Conservation (phyloP, 2,113 vertebrate genomes). For the Ascaphus truei region DNA sequence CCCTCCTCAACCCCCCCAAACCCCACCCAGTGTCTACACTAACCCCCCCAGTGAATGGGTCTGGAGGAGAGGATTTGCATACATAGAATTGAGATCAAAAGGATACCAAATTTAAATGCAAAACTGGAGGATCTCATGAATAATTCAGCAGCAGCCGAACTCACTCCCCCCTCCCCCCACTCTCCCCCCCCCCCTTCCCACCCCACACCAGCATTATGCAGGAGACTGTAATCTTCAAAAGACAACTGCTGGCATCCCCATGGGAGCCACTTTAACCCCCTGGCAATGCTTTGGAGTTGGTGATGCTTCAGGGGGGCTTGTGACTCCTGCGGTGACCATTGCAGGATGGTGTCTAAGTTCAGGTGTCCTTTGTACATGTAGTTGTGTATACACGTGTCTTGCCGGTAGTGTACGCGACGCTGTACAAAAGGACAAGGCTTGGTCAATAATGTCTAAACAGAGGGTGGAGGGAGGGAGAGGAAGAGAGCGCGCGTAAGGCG, state of each 20-base stretch:
- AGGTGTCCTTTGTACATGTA: no score
- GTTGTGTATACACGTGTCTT: no score
- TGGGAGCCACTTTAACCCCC: constrained; percentile 20
- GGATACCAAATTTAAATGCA: constrained; percentile 36
- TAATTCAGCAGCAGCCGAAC: constrained; percentile 13
- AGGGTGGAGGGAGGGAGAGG: no score
- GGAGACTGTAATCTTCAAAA: constrained; percentile 32
- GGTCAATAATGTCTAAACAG: no score
- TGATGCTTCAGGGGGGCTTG: no score
- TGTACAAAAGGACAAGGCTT: no score
- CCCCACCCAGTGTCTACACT: background rate
- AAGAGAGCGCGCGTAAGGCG: no score
- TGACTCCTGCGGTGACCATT: no score
- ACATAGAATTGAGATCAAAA: constrained; percentile 38
- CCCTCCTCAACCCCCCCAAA: background rate
- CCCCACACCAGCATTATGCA: constrained; percentile 1
- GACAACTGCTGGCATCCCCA: background rate
- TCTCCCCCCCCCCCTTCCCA: background rate
- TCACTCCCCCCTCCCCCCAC: background rate
- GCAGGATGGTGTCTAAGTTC: no score
- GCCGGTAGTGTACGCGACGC: no score
- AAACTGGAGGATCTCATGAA: constrained; percentile 35
- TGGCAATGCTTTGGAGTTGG: no score
- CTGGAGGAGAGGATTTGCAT: constrained; percentile 32
- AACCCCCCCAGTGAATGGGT: constrained; percentile 13